These are phyloP conservation scores for Glaucomys volans DNA, from an alignment of 2,113 vertebrate genomes.

Conservation along the genomic window DNA sequence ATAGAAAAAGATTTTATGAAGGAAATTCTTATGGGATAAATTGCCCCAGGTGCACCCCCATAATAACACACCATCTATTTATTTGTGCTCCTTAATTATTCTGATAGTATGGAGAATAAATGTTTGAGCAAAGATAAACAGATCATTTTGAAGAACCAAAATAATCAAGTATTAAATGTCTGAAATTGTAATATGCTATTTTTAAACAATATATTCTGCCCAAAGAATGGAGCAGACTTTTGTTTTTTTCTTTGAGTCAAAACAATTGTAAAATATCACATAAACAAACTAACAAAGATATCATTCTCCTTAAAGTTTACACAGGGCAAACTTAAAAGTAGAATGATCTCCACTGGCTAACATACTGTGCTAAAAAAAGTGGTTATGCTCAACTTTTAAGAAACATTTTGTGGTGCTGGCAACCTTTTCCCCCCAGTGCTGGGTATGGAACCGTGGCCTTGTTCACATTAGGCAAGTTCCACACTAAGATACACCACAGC, in stretches of 20 bases:
- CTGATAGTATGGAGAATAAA: slow-evolving; percentile 31
- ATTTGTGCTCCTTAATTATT: not conserved
- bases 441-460: not conserved
- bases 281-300: slow-evolving; percentile 12
- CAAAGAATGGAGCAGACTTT: not conserved
- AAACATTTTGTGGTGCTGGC: not conserved
- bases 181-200: not conserved
- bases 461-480: not conserved
- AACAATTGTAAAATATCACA: not conserved
- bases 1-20: not conserved
- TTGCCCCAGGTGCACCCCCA: not conserved
- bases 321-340: not conserved
- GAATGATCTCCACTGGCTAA: not conserved
- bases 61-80: slow-evolving; percentile 21
- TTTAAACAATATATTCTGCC: not conserved
- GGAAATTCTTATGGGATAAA: not conserved
- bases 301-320: slow-evolving; percentile 15
- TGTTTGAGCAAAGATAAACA: not conserved
- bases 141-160: slow-evolving; percentile 7
- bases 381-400: not conserved
- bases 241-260: not conserved
- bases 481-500: not conserved
- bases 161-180: slow-evolving; percentile 38
- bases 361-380: not conserved
- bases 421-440: not conserved